Base-by-base conservation (phyloP, 2,888 invertebrate genomes). In the Lepetodrilus schrolli region DNA sequence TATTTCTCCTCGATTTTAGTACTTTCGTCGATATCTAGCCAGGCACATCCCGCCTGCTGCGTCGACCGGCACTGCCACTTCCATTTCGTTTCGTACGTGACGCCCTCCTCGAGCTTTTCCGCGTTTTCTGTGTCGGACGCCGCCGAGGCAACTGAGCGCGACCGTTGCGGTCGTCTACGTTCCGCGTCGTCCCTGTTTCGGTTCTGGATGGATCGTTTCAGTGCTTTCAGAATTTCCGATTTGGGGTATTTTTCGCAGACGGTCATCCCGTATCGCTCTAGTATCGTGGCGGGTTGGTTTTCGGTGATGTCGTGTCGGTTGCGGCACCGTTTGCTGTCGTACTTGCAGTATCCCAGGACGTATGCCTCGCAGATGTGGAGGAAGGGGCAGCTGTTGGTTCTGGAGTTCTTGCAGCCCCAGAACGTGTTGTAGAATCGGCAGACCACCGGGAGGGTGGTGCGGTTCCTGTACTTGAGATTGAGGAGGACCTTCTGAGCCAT, bases 321-420 rank as follows among this genome's bases (percentile, higher is more conserved):
- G 58, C 58, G 58, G 17, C 58, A 58, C 30, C 34, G 26, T 30
- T 58, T 58, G 30, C n/a, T 30, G 17, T 58, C 58, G 7, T 10
- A 58, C 17, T 58, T 58, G 26, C 58, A 58, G 17, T 30, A 58
- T n/a, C 58, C 58, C 4, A 58, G 58, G 30, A 58, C 30, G 30
- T 58, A 17, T 30, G 26, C 58, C 34, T 58, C 58, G 34, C 58
- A 58, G 17, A 58, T 7, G 30, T 58, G 58, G 30, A 58, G 34
- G 34, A 58, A 58, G 4, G 58, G 58, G 30, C 58, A 58, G 58
- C 30, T 58, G 58, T 58, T 58, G 58, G 26, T 58, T 34, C 58
- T 58, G 30, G 58, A 58, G 34, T 58, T 58, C 30, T 58, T 58
- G 30, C 58, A 58, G 13, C 58, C 58, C 58, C 58, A 58, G 58